phyloP scores from a whole-genome alignment of 2,888 invertebrate species.

The Agrotis segetum region DNA sequence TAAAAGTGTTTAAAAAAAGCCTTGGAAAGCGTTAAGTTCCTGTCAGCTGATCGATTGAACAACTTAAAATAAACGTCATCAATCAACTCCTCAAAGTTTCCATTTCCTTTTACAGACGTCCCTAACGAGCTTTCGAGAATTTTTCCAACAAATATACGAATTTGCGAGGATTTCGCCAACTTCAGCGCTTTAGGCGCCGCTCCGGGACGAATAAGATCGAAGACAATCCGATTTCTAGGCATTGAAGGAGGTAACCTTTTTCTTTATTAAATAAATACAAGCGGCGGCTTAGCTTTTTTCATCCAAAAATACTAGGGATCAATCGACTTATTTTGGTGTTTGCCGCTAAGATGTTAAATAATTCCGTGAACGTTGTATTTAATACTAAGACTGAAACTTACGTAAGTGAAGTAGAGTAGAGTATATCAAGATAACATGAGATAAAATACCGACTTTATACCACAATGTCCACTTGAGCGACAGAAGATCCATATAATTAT shows the following conservation, averaged over 20 bases:
- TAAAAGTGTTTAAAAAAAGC: conserved; percentile 35
- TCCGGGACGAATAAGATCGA: conserved; percentile 27
- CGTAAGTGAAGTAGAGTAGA: no score
- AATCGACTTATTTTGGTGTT: not conserved
- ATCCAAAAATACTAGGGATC: not conserved
- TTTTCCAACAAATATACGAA: conserved; percentile 50
- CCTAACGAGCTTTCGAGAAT: conserved; percentile 49
- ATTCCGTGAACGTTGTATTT: not conserved
- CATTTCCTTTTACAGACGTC: conserved; percentile 52
- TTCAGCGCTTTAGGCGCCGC: conserved; percentile 21
- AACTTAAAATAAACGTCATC: conserved; percentile 61
- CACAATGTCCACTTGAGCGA: not conserved
- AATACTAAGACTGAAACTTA: no score
- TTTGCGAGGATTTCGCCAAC: conserved; percentile 25
- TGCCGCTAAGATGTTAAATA: not conserved
- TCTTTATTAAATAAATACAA: conserved; percentile 20
- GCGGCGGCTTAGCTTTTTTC: not conserved
- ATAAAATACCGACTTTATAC: not conserved
- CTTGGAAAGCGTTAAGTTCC: conserved; percentile 36
- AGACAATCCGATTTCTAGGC: conserved; percentile 28
- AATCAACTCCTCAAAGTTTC: conserved; percentile 59
- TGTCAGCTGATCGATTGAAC: conserved; percentile 55
- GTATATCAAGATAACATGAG: not conserved
- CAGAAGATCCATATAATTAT: no score
- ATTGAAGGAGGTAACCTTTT: conserved; percentile 25